Conservation (phyloP, 2,113 vertebrate genomes). For the Cebidichthys violaceus region DNA sequence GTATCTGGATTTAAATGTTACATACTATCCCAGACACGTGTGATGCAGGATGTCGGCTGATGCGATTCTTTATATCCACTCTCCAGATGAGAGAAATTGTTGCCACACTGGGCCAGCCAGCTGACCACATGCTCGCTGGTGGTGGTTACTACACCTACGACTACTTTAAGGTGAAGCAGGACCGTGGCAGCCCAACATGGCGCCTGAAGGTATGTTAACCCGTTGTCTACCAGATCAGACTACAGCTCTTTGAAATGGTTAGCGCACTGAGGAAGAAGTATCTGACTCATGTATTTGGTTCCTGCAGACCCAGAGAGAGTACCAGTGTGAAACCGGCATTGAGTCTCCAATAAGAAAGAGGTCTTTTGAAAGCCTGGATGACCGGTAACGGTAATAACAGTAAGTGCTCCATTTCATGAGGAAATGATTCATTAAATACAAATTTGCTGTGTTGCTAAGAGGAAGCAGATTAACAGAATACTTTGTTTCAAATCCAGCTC, state of each 20-base stretch:
- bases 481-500: background rate
- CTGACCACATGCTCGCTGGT: background rate
- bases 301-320: background rate
- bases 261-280: background rate
- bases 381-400: background rate
- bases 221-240: background rate
- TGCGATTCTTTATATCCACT: background rate
- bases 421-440: background rate
- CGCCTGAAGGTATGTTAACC: slow-evolving; percentile 1
- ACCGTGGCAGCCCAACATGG: background rate
- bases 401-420: background rate
- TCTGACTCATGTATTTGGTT: background rate
- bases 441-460: background rate
- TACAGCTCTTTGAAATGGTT: background rate
- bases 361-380: background rate
- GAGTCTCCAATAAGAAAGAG: fast-evolving
- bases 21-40: background rate
- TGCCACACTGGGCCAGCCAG: background rate
- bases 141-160: background rate
- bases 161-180: background rate
- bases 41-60: background rate
- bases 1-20: background rate
- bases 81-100: slow-evolving; percentile 4
- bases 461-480: background rate
- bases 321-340: background rate